Conservation (phyloP, 2,888 invertebrate species). For the Yponomeuta plumbellus region DNA sequence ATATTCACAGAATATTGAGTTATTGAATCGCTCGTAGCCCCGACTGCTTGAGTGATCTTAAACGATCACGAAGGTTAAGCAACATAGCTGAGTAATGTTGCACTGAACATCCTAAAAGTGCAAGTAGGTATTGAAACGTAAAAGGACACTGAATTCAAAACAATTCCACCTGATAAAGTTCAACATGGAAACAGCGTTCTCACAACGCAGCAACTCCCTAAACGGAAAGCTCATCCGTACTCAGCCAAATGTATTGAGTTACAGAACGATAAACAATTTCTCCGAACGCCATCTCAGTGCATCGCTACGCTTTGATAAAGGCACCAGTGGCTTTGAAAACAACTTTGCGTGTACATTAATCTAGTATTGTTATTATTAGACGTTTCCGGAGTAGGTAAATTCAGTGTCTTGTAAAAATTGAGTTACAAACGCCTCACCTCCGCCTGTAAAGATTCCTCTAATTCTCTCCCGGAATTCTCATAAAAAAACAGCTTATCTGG, state of each 20-base stretch:
- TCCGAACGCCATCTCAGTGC: background rate
- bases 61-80: too few relatives aligned
- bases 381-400: background rate
- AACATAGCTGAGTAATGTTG: background rate
- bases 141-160: background rate
- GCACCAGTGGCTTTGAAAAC: background rate
- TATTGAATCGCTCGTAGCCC: too few relatives aligned
- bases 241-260: background rate
- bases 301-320: background rate
- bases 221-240: background rate
- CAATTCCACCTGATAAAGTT: background rate
- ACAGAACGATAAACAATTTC: background rate
- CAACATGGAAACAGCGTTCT: background rate
- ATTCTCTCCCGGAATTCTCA: too few relatives aligned
- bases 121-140: background rate
- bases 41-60: too few relatives aligned
- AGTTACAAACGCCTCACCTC: too few relatives aligned
- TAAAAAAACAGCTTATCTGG: too few relatives aligned
- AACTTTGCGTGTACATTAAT: background rate
- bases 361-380: background rate
- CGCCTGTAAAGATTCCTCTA: too few relatives aligned
- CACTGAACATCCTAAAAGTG: background rate
- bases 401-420: background rate
- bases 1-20: too few relatives aligned
- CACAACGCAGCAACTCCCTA: background rate